Percentiles rank a stretch among this genome's conserved stretches.
Evolutionary conservation across 2,888 invertebrate genomes (phyloP).

Genomic region (Pteria penguin): DNA sequence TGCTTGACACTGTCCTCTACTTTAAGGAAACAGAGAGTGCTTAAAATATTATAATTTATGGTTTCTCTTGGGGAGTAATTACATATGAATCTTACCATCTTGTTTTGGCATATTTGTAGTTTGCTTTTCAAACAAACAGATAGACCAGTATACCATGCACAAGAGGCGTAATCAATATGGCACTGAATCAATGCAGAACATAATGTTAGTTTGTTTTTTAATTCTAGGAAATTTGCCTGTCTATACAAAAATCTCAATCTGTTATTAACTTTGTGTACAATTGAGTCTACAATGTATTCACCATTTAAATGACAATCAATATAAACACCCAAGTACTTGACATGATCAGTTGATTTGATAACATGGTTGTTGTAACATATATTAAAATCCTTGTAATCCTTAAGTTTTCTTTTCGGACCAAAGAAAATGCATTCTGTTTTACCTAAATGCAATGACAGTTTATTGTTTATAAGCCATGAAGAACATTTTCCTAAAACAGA

Average conservation of each 20-base stretch:
- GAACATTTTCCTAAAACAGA: not conserved
- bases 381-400: not conserved
- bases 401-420: not conserved
- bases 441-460: constrained; percentile 1
- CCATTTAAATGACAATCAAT: not conserved
- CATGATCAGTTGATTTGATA: not conserved
- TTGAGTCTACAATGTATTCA: not conserved
- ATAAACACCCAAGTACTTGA: not conserved
- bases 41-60: not conserved
- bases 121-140: not conserved
- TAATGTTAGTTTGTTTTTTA: not conserved
- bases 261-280: not conserved
- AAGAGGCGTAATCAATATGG: not conserved
- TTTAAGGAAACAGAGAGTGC: not conserved
- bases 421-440: constrained; percentile 9
- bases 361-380: not conserved
- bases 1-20: not conserved
- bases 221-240: not conserved
- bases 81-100: not conserved
- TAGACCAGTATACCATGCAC: not conserved
- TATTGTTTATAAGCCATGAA: not conserved
- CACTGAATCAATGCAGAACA: not conserved
- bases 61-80: not conserved
- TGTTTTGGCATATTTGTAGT: not conserved
- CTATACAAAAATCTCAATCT: not conserved